These are phyloP conservation scores for Motacilla tschutschensis DNA, from an alignment of 2,113 vertebrate genomes.

Conservation along the genomic window DNA sequence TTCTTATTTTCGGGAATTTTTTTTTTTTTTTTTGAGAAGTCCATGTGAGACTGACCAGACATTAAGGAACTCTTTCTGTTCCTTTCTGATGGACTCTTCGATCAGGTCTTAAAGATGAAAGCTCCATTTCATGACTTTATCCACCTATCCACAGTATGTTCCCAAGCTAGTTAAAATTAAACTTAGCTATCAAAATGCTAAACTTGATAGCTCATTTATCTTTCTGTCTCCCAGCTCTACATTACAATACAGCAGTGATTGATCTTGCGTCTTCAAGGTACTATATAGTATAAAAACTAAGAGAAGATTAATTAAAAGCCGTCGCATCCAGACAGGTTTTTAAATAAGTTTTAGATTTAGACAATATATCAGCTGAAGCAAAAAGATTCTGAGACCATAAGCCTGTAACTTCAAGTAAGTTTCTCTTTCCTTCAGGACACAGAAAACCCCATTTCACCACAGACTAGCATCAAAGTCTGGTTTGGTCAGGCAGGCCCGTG, in stretches of 20 bases:
- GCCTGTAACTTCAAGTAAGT: constrained; percentile 59
- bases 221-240: constrained; percentile 80
- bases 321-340: constrained; percentile 81
- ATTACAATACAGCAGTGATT: constrained; percentile 82
- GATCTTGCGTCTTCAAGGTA: constrained; percentile 84
- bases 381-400: constrained; percentile 66
- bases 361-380: constrained; percentile 83
- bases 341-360: constrained; percentile 87
- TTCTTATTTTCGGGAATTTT: not conserved
- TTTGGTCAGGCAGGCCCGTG: not conserved
- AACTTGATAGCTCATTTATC: constrained; percentile 84
- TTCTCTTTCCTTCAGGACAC: constrained; percentile 48
- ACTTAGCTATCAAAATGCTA: constrained; percentile 85
- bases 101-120: constrained; percentile 24
- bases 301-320: constrained; percentile 87
- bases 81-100: constrained; percentile 24
- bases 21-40: not conserved
- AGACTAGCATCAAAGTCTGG: not conserved
- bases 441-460: constrained; percentile 32
- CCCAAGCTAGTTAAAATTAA: constrained; percentile 80
- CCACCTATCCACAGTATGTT: constrained; percentile 76
- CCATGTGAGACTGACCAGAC: not conserved
- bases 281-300: constrained; percentile 84
- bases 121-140: constrained; percentile 66
- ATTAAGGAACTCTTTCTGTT: constrained; percentile 15